Base-by-base conservation (phyloP, 1,140 invertebrate genomes). In the Sinella curviseta region DNA sequence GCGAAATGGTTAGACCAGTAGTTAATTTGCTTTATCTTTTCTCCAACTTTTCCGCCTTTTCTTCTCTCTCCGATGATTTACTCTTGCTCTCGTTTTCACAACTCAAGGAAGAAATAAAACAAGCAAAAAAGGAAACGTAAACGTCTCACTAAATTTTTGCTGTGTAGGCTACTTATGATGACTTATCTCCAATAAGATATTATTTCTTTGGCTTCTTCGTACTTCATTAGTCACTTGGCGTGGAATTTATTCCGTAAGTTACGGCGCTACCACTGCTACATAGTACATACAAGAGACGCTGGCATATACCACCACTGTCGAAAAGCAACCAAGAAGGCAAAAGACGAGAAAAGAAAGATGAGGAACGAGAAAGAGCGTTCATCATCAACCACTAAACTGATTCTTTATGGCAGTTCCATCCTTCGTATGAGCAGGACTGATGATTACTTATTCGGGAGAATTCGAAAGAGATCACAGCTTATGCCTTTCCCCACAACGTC, bases 21-120 rank as follows among this genome's bases (percentile, higher is more conserved):
- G 57, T 65, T 65, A 70, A 70, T 70, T 70, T 70, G 65, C 65
- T 70, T 70, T 70, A 70, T 70, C 65, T 70, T 70, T 70, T n/a
- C 3, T 31, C 65, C 31, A 70, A 30, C 31, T 33, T 30, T 33
- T 70, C 65, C 28, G 8, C 65, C 31, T 31, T 70, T 14, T 33
- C 31, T 70, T 70, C 65, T 70, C 57, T 26, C 57, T 16, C 65
- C 3, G 65, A 70, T 70, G 65, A 70, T 70, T 70, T 70, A 70
- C 65, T 70, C 65, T 4, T 14, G 31, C 65, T 70, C 55, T 14
- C 65, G 8, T 70, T n/a, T 70, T 70, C 65, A 70, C 31, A 8
- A 70, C 26, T 70, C 65, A 33, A 33, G 31, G 31, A 70, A 70
- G 65, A 33, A 70, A 70, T 70, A 70, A 70, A 70, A 70, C 65